Evolutionary conservation across 2,113 vertebrate genomes (phyloP).

Genomic region (Oncorhynchus masou): DNA sequence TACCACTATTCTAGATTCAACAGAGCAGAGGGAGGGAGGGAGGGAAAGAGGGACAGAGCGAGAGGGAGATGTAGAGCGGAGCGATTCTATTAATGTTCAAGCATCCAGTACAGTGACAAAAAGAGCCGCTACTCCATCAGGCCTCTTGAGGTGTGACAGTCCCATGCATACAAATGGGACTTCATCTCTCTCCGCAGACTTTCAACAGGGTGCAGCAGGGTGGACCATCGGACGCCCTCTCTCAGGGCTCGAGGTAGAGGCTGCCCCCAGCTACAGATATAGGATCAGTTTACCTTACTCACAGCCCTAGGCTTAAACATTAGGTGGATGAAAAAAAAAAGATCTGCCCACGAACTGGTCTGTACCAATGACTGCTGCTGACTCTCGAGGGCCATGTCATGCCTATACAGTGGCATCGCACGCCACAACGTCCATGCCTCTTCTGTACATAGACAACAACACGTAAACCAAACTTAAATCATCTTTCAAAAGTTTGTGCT

Average conservation of each 20-base stretch:
- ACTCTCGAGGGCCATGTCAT: not conserved
- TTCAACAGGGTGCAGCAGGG: not conserved
- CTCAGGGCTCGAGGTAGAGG: no score
- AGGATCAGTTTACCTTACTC: not conserved
- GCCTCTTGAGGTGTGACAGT: conserved; percentile 59
- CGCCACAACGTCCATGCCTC: not conserved
- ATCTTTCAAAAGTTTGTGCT: no score
- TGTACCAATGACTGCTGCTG: not conserved
- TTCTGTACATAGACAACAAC: not conserved
- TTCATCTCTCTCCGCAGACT: conserved; percentile 33
- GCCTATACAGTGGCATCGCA: not conserved
- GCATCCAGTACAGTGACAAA: conserved; percentile 51
- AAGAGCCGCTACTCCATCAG: conserved; percentile 48
- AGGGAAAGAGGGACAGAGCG: not conserved
- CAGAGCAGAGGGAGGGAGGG: not conserved
- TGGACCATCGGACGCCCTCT: not conserved
- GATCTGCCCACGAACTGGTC: not conserved
- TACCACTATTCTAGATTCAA: not conserved
- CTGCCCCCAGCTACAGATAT: not conserved
- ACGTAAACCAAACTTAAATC: not conserved
- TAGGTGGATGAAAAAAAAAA: not conserved
- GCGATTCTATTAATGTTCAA: not conserved
- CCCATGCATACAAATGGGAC: conserved; percentile 50
- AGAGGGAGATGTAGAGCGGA: no score
- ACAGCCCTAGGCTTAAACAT: not conserved